These are phyloP conservation scores for Troides oblongomaculatus DNA, from an alignment of 2,888 invertebrate species.

Conservation along the genomic window DNA sequence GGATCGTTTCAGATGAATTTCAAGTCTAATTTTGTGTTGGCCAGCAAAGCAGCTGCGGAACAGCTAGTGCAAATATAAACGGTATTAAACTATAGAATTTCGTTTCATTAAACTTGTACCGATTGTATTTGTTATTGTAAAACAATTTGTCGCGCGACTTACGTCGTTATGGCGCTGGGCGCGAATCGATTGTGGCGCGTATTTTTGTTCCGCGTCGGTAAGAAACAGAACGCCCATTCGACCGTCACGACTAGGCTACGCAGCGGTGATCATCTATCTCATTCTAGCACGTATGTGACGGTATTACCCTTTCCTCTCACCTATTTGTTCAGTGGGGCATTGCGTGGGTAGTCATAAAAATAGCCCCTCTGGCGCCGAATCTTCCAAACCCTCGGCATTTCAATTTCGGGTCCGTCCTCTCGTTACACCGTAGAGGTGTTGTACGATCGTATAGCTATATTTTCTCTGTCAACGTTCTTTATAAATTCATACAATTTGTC, in stretches of 20 bases:
- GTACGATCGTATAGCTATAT: conserved; percentile 36
- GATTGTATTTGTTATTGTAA: background rate
- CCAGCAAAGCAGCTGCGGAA: no score
- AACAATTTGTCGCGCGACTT: conserved; percentile 45
- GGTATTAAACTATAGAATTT: no score
- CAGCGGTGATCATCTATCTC: conserved; percentile 68
- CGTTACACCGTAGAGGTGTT: conserved; percentile 55
- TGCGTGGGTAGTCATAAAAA: conserved; percentile 80
- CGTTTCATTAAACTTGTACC: background rate
- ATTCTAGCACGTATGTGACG: conserved; percentile 67
- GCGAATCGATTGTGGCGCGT: conserved; percentile 76
- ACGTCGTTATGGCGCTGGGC: conserved; percentile 55
- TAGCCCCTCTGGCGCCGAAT: conserved; percentile 79
- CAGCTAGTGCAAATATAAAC: no score
- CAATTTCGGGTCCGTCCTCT: conserved; percentile 71
- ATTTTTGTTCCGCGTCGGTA: conserved; percentile 79
- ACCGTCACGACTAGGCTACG: conserved; percentile 78
- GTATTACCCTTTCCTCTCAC: conserved; percentile 62
- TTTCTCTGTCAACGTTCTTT: background rate
- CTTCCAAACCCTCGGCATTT: conserved; percentile 71
- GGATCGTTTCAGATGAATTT: no score
- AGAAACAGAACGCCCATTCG: conserved; percentile 81
- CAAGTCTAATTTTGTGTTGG: no score
- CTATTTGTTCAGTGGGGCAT: conserved; percentile 77
- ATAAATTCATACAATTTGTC: background rate